These are phyloP conservation scores for Clostera curtula DNA, from an alignment of 2,888 invertebrate species.

Conservation along the genomic window DNA sequence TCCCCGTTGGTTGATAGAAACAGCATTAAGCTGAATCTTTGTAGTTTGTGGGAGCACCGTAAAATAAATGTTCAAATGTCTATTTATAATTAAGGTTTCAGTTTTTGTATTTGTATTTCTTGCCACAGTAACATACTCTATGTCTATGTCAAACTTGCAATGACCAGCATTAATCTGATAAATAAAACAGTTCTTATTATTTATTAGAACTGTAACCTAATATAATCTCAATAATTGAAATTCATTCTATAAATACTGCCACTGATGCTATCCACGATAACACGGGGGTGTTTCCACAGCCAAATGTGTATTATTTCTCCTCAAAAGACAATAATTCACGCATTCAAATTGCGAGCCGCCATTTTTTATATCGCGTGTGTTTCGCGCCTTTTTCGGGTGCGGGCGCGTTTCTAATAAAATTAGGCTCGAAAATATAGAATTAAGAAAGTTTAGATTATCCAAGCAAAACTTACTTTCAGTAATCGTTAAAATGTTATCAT, in stretches of 20 bases:
- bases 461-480: conserved; percentile 2
- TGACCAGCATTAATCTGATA: too few relatives aligned
- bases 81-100: too few relatives aligned
- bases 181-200: too few relatives aligned
- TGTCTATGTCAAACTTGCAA: too few relatives aligned
- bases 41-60: too few relatives aligned
- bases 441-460: conserved; percentile 32
- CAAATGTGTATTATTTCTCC: conserved; percentile 64
- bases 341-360: conserved; percentile 71
- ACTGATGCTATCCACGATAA: conserved; percentile 46
- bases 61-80: too few relatives aligned
- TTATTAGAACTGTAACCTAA: too few relatives aligned
- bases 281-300: conserved; percentile 43
- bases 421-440: conserved; percentile 55
- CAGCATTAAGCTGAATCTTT: too few relatives aligned
- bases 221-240: background rate
- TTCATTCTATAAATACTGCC: conserved; percentile 18
- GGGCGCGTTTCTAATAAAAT: conserved; percentile 74
- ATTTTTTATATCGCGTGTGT: conserved; percentile 76
- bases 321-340: conserved; percentile 73
- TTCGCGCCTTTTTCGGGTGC: conserved; percentile 73
- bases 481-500: background rate
- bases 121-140: too few relatives aligned
- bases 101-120: too few relatives aligned
- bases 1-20: too few relatives aligned